phyloP scores from a whole-genome alignment of 2,113 vertebrate species.

The Perognathus longimembris region DNA sequence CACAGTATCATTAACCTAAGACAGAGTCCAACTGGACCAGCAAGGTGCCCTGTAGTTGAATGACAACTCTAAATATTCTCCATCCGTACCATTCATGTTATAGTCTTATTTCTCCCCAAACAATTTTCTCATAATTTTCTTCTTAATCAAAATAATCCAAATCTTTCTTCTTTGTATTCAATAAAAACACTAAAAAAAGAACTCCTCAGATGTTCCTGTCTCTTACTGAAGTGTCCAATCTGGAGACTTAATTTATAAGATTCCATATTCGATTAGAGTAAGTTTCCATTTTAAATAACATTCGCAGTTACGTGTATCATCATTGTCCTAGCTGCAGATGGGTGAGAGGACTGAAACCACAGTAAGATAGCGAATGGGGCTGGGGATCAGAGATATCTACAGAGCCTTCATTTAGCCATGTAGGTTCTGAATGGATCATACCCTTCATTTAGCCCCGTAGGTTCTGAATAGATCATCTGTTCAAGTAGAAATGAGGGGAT shows the following conservation, averaged over 20 bases:
- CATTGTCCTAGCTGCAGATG: background rate
- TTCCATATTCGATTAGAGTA: background rate
- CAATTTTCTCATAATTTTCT: background rate
- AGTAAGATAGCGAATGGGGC: background rate
- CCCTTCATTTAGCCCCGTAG: background rate
- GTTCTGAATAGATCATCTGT: background rate
- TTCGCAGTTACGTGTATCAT: background rate
- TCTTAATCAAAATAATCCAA: background rate
- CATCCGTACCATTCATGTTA: too few species aligned
- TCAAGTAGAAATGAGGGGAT: background rate
- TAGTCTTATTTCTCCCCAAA: background rate
- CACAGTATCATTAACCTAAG: background rate
- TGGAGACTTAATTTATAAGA: background rate
- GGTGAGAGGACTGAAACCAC: background rate
- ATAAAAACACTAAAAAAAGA: background rate
- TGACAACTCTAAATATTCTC: background rate
- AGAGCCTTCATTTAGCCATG: background rate
- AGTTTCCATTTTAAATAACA: background rate
- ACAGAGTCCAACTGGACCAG: background rate
- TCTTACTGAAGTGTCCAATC: background rate
- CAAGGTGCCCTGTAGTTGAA: background rate
- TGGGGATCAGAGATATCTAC: background rate
- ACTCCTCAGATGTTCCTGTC: background rate
- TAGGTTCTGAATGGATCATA: background rate
- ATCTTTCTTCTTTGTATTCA: constrained; percentile 10